Percentiles rank a stretch among this genome's conserved stretches.
These are phyloP conservation scores for Yponomeuta cagnagella DNA, from an alignment of 2,888 invertebrate genomes.

Conservation along the genomic window DNA sequence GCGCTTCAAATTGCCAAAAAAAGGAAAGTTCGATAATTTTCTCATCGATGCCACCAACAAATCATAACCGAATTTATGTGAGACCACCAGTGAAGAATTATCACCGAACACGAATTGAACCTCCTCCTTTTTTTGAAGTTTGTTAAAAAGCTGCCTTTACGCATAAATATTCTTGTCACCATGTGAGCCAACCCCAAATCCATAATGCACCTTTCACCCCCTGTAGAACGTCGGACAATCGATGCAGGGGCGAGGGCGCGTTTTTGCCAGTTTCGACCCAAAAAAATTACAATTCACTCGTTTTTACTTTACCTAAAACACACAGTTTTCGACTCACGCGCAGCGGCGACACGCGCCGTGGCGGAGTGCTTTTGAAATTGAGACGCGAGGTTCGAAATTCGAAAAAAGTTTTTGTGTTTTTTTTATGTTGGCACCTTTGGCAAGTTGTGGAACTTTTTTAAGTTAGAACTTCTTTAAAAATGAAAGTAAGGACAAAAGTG, in stretches of 20 bases:
- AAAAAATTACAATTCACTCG: conserved; percentile 53
- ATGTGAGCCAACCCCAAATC: conserved; percentile 42
- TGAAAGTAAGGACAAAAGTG: conserved; percentile 39
- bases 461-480: conserved; percentile 23
- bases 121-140: too few relatives aligned
- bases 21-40: too few relatives aligned
- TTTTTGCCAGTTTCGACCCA: conserved; percentile 69
- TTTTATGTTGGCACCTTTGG: conserved; percentile 4
- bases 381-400: conserved; percentile 18
- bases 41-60: too few relatives aligned
- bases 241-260: conserved; percentile 50
- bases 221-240: conserved; percentile 44
- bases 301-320: conserved; percentile 74
- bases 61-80: too few relatives aligned
- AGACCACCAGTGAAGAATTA: too few relatives aligned
- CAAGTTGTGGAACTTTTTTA: conserved; percentile 13
- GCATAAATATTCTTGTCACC: conserved; percentile 17
- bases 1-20: too few relatives aligned
- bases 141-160: too few relatives aligned
- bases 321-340: conserved; percentile 63
- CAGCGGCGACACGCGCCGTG: conserved; percentile 53
- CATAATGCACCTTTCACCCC: conserved; percentile 65
- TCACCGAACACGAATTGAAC: too few relatives aligned
- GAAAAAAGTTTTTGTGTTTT: conserved; percentile 16
- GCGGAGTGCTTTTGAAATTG: background rate